Evolutionary conservation across 2,797 vertebrate species (phyloP).

Genomic region (Chelonia mydas): DNA sequence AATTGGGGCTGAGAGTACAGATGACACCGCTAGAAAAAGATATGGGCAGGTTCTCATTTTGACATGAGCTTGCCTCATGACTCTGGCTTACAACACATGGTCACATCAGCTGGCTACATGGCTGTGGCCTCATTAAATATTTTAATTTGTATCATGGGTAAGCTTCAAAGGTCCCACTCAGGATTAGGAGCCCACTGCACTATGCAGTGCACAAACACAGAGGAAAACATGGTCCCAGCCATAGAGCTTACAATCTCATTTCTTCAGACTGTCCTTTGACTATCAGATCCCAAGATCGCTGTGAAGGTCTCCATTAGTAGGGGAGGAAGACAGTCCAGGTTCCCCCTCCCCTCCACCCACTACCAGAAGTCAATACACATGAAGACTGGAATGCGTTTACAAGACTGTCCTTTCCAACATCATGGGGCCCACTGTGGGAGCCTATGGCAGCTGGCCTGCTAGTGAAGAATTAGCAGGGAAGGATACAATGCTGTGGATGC

Average conservation of each 20-base stretch:
- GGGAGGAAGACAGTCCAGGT: neutral
- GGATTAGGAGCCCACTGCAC: neutral
- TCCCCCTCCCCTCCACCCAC: neutral
- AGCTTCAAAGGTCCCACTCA: neutral
- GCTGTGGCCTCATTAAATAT: neutral
- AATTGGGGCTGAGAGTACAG: neutral
- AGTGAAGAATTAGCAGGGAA: neutral
- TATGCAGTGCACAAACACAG: neutral
- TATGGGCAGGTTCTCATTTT: neutral
- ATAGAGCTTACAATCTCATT: neutral
- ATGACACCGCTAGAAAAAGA: neutral
- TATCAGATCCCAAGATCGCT: neutral
- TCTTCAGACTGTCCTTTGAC: neutral
- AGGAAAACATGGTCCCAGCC: neutral
- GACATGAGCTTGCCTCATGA: neutral
- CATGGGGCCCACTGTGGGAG: neutral
- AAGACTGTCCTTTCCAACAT: neutral
- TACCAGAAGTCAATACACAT: too few species aligned
- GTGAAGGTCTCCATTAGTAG: accelerated
- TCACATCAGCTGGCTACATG: too few species aligned
- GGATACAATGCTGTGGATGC: neutral
- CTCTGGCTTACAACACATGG: neutral
- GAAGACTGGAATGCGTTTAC: neutral
- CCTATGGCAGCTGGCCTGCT: neutral
- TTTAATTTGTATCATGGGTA: neutral